Conservation (phyloP, 2,113 vertebrate species). For the Leiothrix lutea region DNA sequence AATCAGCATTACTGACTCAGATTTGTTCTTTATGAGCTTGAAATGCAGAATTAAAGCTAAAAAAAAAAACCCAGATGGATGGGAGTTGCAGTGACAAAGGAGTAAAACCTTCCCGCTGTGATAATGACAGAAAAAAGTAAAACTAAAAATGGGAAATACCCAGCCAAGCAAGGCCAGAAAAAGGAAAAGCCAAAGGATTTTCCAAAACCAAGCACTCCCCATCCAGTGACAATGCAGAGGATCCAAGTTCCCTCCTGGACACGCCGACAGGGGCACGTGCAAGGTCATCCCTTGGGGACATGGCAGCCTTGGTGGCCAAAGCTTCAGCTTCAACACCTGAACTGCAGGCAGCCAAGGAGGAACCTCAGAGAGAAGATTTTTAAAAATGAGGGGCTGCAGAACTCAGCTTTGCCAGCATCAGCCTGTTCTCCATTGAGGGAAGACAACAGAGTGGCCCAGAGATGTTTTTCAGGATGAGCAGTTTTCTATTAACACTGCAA, state of each 20-base stretch:
- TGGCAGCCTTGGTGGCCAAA: neutral
- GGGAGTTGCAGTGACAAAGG: neutral
- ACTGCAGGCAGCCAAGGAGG: neutral
- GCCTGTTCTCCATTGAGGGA: neutral
- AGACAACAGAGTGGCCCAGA: fast-evolving
- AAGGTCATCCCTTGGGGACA: neutral
- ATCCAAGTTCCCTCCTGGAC: neutral
- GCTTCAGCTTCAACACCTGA: neutral
- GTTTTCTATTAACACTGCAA: fast-evolving
- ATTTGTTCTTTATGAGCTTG: neutral
- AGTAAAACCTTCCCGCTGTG: neutral
- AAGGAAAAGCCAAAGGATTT: neutral
- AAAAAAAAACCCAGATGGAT: neutral
- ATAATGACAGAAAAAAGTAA: neutral
- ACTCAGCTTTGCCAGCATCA: neutral
- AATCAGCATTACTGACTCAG: neutral
- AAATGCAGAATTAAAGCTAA: neutral
- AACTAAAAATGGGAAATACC: neutral
- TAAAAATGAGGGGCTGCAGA: neutral
- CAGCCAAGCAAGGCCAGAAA: neutral
- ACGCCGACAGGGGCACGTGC: fast-evolving
- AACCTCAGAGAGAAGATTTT: neutral
- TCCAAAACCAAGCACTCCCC: neutral
- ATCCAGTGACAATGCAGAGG: neutral
- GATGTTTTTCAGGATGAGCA: neutral